Conservation (phyloP, 1,140 invertebrate genomes). For the Sminthurides bifidus region DNA sequence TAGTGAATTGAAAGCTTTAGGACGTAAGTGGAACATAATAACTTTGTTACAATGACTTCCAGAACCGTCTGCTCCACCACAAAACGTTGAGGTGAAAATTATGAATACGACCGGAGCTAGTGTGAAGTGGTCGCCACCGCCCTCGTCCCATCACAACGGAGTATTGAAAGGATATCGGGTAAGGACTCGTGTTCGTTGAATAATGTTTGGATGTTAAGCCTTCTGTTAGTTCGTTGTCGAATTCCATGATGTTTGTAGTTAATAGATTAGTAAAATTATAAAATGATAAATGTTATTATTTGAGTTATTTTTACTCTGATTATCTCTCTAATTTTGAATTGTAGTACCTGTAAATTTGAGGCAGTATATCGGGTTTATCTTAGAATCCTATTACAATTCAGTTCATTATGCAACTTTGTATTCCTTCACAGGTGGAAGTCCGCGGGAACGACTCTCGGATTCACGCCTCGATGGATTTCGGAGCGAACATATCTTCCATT, state of each 20-base stretch:
- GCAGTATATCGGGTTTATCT: background rate
- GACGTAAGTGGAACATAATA: conserved; percentile 17
- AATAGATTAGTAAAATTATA: background rate
- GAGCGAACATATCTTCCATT: conserved; percentile 59
- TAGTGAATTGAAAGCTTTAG: background rate
- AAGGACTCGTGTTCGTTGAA: conserved; percentile 28
- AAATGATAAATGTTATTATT: background rate
- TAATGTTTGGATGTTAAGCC: background rate
- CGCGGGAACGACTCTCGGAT: conserved; percentile 48
- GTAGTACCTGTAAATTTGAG: background rate
- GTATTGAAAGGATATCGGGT: conserved; percentile 70
- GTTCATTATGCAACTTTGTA: background rate
- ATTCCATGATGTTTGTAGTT: background rate
- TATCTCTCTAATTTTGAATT: background rate
- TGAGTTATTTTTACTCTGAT: background rate
- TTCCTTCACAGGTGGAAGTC: conserved; percentile 47
- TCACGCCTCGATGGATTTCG: conserved; percentile 56
- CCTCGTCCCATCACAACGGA: conserved; percentile 65
- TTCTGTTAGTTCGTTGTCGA: background rate
- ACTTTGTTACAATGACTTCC: conserved; percentile 31
- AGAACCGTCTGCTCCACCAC: conserved; percentile 67
- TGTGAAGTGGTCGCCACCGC: conserved; percentile 67
- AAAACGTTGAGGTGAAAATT: conserved; percentile 68
- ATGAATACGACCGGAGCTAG: conserved; percentile 65
- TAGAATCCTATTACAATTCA: background rate